Percentiles rank a stretch among this genome's conserved stretches.
Conservation (phyloP, 2,888 invertebrate genomes). For the Rhaphigaster nebulosa region DNA sequence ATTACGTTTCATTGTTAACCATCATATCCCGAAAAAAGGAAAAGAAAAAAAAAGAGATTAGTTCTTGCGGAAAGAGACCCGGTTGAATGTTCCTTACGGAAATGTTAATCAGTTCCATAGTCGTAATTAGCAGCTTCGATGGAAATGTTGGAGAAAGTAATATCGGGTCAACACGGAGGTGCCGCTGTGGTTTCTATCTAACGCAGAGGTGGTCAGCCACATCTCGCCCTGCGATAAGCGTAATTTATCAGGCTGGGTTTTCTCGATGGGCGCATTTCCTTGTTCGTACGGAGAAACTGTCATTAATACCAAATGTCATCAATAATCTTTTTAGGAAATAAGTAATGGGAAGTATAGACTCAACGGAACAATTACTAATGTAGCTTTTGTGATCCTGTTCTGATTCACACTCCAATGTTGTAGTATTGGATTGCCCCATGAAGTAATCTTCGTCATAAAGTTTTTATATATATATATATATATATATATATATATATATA, state of each 20-base stretch:
- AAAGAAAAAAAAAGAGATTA: neutral
- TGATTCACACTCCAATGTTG: neutral
- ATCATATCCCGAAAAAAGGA: neutral
- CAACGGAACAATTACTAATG: neutral
- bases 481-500: no score
- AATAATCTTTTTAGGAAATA: neutral
- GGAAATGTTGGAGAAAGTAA: neutral
- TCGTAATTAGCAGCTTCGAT: neutral
- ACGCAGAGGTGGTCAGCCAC: neutral
- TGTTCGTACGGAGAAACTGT: neutral
- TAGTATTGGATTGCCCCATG: neutral
- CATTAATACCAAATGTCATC: neutral
- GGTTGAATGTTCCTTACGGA: neutral
- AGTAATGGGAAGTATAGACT: neutral
- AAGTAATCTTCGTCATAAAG: no score
- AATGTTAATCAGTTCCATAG: neutral
- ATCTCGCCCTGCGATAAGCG: neutral
- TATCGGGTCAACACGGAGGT: neutral
- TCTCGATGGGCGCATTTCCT: neutral
- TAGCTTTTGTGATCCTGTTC: neutral
- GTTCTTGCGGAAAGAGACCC: neutral
- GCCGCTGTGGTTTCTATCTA: neutral
- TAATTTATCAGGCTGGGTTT: neutral
- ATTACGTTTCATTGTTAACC: neutral
- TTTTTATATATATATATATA: no score